A percentile compares a stretch with the other conserved stretches of the same genome.
These are phyloP conservation scores for Acleris holmiana DNA, from an alignment of 2,888 invertebrate genomes.

Conservation along the genomic window DNA sequence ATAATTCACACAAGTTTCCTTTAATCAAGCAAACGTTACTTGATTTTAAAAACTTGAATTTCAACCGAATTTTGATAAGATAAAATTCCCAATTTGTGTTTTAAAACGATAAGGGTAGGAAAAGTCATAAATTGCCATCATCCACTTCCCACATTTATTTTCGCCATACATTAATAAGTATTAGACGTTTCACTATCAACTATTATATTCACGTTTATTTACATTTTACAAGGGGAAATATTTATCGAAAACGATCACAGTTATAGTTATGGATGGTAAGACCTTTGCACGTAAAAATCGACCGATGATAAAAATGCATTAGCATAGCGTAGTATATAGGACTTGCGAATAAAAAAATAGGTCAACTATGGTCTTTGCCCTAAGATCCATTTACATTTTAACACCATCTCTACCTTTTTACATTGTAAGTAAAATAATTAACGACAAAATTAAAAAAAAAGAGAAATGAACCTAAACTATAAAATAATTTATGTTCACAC, in stretches of 20 bases:
- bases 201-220: constrained; percentile 37
- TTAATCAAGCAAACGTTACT: no score
- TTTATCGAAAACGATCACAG: constrained; percentile 44
- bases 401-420: no score
- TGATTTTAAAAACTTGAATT: no score
- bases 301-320: not conserved
- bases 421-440: no score
- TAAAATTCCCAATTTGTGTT: not conserved
- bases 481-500: no score
- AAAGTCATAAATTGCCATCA: constrained; percentile 19
- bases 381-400: no score
- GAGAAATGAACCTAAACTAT: no score
- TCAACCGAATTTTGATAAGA: not conserved
- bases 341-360: no score
- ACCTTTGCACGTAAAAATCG: constrained; percentile 1
- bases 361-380: no score
- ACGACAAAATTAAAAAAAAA: no score
- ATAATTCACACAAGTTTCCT: no score
- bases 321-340: no score
- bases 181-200: constrained; percentile 33
- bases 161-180: constrained; percentile 39
- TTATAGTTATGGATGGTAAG: constrained; percentile 26
- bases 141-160: constrained; percentile 40
- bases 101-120: not conserved
- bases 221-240: constrained; percentile 41